Base-by-base conservation (phyloP, 2,113 vertebrate genomes). In the Clarias macrocephalus region DNA sequence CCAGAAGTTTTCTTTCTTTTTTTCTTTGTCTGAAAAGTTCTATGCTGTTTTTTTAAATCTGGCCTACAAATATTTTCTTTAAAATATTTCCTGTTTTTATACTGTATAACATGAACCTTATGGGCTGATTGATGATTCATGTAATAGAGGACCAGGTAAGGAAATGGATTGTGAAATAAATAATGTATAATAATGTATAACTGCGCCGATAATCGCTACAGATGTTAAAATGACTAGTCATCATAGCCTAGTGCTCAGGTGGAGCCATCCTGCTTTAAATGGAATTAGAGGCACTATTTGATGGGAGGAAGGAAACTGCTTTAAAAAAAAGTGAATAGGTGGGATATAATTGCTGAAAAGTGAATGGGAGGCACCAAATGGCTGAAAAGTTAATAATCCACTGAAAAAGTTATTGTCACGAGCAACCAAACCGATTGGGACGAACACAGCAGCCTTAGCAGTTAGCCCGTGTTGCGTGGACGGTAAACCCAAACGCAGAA, bases 91-190 rank as follows among this genome's bases (percentile, higher is more conserved):
- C 73, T 77, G n/a, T 33, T 87, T 57, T 23, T 42, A 65, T 48
- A 48, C 48, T 48, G 6, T 60, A 59, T 48, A 80, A 23, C 59
- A 82, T 60, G 57, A 16, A 66, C 25, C 79, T 37, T 57, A 82
- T 81, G 59, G 84, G 87, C 63, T 90, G 90, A 33, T 19, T 60
- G 56, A 54, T 77, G 7, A 18, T 66, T 18, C n/a, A 59, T 62
- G 77, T 84, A 65, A 65, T 30, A 52, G 70, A 66, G 57, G 12
- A 62, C 13, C 70, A 70, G 86, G 42, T 80, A 87, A 65, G 30
- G 25, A 56, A 21, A 15, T n/a, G 2, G n/a, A 73, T 56, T 37
- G 6, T 37, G 48, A 56, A 18, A 70, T 37, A 33, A 23, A 25
- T 75, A n/a, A n/a, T n/a, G n/a, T n/a, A n/a, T n/a, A 70, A 18